Evolutionary conservation across 1,140 invertebrate genomes (phyloP), one percentile per base, ranked within the genome.

Genomic region (Drosophila kurseongensis): DNA sequence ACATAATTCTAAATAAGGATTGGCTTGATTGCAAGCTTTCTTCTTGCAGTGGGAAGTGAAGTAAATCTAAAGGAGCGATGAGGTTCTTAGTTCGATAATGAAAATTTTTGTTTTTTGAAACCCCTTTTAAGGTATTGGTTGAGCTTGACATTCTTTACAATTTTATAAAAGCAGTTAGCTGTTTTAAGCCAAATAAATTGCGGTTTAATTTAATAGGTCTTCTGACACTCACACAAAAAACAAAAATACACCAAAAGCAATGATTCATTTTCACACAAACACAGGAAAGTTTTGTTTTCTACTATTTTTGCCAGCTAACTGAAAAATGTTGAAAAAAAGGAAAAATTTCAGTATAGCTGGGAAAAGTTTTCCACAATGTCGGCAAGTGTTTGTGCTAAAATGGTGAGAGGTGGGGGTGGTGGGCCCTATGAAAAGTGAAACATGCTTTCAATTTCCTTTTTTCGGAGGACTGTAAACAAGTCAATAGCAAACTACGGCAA

Each of bases 351-450:
- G 62, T 40, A 67, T 65, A 63, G 56, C 42, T 66, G 61, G 59
- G 42, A 47, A 58, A 82, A 78, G 77, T 77, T 85, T 81, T 76
- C 44, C 78, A 68, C 81, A 80, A 80, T 76, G 73, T 85, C 72
- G 61, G 77, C 55, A 73, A 77, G 76, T 72, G 76, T 84, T 83
- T 54, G 52, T 60, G 16, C 23, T 9, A 10, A 42, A 45, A 16
- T 5, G 18, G 35, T 2, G 9, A 47, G 10, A 13, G 40, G 10
- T 32, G 16, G 27, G 3, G n/a, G 12, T 16, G 5, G 35, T 23
- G n/a, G 42, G 51, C 13, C 18, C 50, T 50, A 52, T 68, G 62
- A 68, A 80, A 78, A 81, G 72, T 69, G 77, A 86, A 84, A 85
- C 74, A 75, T 75, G 48, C 61, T 81, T 74, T 60, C 74, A 77